Conservation (phyloP, 2,888 invertebrate species). For the Imbricaverruca yamaguchii region DNA sequence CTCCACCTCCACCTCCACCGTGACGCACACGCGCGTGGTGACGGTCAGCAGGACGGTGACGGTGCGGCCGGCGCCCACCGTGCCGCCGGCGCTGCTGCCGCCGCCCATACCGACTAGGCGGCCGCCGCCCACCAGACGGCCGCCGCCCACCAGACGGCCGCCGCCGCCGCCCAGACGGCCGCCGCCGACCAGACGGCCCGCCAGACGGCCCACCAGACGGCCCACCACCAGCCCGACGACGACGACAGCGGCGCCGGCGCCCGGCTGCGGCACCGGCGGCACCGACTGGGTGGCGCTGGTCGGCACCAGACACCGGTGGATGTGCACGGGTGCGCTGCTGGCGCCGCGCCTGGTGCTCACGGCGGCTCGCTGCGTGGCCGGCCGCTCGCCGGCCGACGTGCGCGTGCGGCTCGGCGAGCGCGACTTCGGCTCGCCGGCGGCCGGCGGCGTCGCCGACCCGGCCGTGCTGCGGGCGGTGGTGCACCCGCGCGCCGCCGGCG, state of each 20-base stretch:
- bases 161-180: background rate
- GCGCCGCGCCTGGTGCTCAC: background rate
- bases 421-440: background rate
- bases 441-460: background rate
- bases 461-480: background rate
- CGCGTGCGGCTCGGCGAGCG: background rate
- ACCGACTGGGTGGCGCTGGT: background rate
- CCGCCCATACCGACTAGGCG: background rate
- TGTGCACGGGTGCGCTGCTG: constrained; percentile 5
- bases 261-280: background rate
- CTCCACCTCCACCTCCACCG: too few relatives aligned
- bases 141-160: background rate
- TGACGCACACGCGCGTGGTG: too few relatives aligned
- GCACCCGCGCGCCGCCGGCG: background rate
- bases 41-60: too few relatives aligned
- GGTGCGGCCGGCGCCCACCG: too few relatives aligned
- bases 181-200: background rate
- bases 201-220: too few relatives aligned
- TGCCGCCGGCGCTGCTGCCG: background rate
- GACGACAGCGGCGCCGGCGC: background rate
- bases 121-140: background rate
- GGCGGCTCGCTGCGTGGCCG: background rate
- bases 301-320: background rate
- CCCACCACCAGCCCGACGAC: background rate
- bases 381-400: background rate